phyloP scores from a whole-genome alignment of 2,888 invertebrate species.

The Pocota personata region DNA sequence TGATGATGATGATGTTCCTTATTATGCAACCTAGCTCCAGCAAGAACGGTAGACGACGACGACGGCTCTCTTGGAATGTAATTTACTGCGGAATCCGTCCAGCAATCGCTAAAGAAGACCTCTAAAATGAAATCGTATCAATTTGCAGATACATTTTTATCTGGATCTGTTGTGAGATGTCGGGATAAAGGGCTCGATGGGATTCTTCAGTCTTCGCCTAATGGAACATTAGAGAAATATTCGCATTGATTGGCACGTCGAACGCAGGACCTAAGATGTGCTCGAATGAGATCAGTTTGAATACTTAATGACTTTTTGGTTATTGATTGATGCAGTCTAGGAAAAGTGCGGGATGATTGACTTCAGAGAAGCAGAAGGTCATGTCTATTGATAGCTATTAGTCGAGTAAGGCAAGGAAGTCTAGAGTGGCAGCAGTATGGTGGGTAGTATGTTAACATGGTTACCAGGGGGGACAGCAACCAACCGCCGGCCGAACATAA shows the following conservation, averaged over 20 bases:
- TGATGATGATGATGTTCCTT: slow-evolving; percentile 28
- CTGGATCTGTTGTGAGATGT: slow-evolving; percentile 43
- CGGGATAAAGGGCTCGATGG: slow-evolving; percentile 16
- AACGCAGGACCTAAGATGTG: not conserved
- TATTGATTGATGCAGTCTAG: not conserved
- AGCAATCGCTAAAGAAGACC: slow-evolving; percentile 29
- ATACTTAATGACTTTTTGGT: not conserved
- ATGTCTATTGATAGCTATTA: no score
- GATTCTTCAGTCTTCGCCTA: slow-evolving; percentile 2
- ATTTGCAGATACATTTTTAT: slow-evolving; percentile 66
- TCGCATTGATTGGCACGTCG: slow-evolving; percentile 41
- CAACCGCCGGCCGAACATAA: no score
- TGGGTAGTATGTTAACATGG: no score
- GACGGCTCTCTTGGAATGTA: slow-evolving; percentile 48
- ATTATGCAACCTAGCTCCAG: slow-evolving; percentile 55
- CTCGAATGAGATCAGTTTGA: slow-evolving; percentile 1
- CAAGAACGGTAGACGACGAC: slow-evolving; percentile 1
- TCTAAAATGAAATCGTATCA: slow-evolving; percentile 59
- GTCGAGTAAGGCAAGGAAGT: no score
- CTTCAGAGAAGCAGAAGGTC: no score
- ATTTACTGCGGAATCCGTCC: slow-evolving; percentile 49
- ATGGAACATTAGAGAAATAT: slow-evolving; percentile 35
- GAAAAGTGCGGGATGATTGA: no score
- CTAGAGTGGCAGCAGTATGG: no score
- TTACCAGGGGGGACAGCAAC: no score